phyloP scores from a whole-genome alignment of 2,113 vertebrate genomes.

The Crotalus tigris region DNA sequence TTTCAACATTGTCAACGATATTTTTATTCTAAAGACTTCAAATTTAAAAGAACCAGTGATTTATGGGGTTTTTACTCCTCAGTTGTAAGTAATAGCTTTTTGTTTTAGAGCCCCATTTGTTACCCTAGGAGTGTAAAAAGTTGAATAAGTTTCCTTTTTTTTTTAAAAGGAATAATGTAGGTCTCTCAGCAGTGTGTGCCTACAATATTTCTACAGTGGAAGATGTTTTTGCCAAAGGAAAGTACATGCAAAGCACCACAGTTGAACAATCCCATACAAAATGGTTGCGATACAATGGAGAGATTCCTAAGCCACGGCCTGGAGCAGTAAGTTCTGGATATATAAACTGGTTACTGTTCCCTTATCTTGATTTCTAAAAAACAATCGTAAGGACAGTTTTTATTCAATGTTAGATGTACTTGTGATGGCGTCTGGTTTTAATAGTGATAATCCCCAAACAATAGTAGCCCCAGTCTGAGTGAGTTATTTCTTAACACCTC shows the following conservation, averaged over 20 bases:
- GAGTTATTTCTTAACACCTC: not conserved
- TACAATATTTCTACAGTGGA: conserved; percentile 85
- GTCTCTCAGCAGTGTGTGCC: conserved; percentile 90
- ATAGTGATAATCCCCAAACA: not conserved
- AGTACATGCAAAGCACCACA: conserved; percentile 95
- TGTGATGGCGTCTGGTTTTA: not conserved
- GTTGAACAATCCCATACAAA: conserved; percentile 95
- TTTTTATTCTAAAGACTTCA: conserved; percentile 82
- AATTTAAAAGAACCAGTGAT: conserved; percentile 82
- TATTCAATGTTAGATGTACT: not conserved
- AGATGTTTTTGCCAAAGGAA: conserved; percentile 89
- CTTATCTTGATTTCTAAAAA: not conserved
- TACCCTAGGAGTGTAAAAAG: not conserved
- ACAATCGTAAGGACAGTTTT: not conserved
- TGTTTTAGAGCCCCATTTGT: not conserved
- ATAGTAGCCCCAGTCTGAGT: not conserved
- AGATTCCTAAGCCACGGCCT: conserved; percentile 84
- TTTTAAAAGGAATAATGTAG: conserved; percentile 84
- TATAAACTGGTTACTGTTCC: not conserved
- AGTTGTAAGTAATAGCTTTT: conserved; percentile 80
- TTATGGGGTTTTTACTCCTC: conserved; percentile 91
- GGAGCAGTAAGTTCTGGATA: conserved; percentile 82
- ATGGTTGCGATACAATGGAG: conserved; percentile 90
- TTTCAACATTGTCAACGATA: conserved; percentile 92
- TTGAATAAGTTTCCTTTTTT: not conserved